Base-by-base conservation (phyloP, 2,797 vertebrate species). In the Gouania willdenowi region DNA sequence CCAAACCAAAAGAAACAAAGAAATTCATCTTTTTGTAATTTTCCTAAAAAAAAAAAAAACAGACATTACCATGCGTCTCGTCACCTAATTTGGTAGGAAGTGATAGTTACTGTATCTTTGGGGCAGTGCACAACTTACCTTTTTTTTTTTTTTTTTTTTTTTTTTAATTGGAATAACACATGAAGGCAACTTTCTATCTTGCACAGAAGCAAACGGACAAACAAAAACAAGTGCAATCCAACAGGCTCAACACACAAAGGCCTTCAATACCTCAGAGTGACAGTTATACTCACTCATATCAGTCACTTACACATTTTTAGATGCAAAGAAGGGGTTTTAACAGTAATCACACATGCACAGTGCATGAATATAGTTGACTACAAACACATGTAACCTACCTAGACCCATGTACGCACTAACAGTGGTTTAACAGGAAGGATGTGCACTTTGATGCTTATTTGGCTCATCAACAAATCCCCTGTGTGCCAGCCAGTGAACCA, bases 81-180 rank as follows among this genome's bases (percentile, higher is more conserved):
- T n/a, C n/a, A n/a, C n/a, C n/a, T 66, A 27, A 41, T 51, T 60
- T 28, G 41, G 31, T 12, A 15, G 49, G 40, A 58, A 52, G 32
- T 21, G 26, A 66, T 82, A 41, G 77, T 77, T 84, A 77, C 1
- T 10, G 71, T 81, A 82, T 72, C 58, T 74, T 75, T 71, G 74
- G 76, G 75, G 66, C 75, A 55, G 26, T 5, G 74, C 60, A 28
- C 44, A 35, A 27, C 38, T 71, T 54, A 70, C 82, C 75, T 80
- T 83, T 86, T 80, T 82, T 84, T 79, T 77, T 82, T 82, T 27
- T 46, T n/a, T n/a, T n/a, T n/a, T n/a, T n/a, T n/a, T n/a, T n/a
- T n/a, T n/a, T n/a, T n/a, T n/a, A n/a, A 82, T 82, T 27, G 46
- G 35, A 43, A 47, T 60, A 80, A 75, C 45, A 56, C 65, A 76